These are phyloP conservation scores for Anoplius nigerrimus DNA, from an alignment of 2,888 invertebrate genomes.

Conservation along the genomic window DNA sequence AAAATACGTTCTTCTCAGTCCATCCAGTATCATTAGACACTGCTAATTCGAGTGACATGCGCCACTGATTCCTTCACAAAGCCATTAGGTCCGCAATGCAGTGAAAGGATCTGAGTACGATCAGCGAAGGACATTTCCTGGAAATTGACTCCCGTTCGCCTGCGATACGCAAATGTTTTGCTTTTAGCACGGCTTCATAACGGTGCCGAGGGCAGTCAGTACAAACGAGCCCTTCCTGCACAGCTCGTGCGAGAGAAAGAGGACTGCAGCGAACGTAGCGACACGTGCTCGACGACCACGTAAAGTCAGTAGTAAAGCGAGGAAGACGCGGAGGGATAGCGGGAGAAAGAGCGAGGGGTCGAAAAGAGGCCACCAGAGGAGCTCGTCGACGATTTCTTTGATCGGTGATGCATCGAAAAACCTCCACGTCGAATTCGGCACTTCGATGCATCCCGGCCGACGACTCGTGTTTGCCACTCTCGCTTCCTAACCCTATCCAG, in stretches of 20 bases:
- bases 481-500: not conserved
- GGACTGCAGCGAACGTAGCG: conserved; percentile 21
- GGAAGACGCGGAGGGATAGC: not conserved
- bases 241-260: conserved; percentile 23
- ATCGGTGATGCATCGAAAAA: conserved; percentile 48
- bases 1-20: too few relatives aligned
- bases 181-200: not conserved
- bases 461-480: conserved; percentile 13
- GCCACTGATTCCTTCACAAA: too few relatives aligned
- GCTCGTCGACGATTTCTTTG: conserved; percentile 44
- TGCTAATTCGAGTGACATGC: too few relatives aligned
- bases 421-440: conserved; percentile 36
- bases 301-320: conserved; percentile 6
- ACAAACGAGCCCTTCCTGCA: not conserved
- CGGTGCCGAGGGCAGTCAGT: too few relatives aligned
- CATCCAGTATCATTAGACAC: too few relatives aligned
- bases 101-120: too few relatives aligned
- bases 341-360: too few relatives aligned
- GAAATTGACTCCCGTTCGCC: too few relatives aligned
- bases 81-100: too few relatives aligned
- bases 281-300: conserved; percentile 9
- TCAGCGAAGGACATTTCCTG: too few relatives aligned
- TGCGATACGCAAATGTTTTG: not conserved
- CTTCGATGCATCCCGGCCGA: conserved; percentile 31
- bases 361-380: too few relatives aligned